Evolutionary conservation across 2,797 vertebrate species (phyloP), one percentile per base, ranked within the genome.

Genomic region (Eurystomus glaucurus): DNA sequence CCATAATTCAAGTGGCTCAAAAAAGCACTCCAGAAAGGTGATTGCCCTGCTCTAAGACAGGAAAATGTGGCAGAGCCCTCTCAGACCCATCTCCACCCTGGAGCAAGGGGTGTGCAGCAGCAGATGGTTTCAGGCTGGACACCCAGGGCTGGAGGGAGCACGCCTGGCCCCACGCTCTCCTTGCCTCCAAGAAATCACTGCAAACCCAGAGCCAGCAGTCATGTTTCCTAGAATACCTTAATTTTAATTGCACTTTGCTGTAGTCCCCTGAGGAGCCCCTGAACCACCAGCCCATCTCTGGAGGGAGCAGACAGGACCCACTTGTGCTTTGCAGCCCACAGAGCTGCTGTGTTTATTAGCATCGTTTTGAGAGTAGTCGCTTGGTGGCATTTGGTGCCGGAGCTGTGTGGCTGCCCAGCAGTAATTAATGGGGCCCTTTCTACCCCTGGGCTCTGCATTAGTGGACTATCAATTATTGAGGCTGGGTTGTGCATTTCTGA

Each of bases 381-480:
- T 66, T 5, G 31, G 77, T 91, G 85, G 61, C 77, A 31, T 66
- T 89, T 62, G 88, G 74, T 20, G 61, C 80, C 58, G 15, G 84
- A 80, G 75, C 79, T 1, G 2, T 3, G 21, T 0, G 6, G 37
- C 64, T 64, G 72, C 90, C 78, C 62, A 33, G 61, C 76, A n/a
- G 65, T 84, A 93, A 95, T 93, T 95, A 94, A 88, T 13, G 85
- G 76, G 71, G 35, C 17, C 33, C 54, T 37, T 50, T 45, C 58
- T 28, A 45, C 66, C 76, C 60, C 66, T 8, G 75, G 85, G 88
- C 88, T 80, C 75, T 79, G 45, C 83, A n/a, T 93, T 76, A 90
- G 84, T 3, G 76, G 50, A 10, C 77, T 60, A 93, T 94, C 90
- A 96, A 96, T 97, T 94, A 96, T 82, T 91, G 90, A 94, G 65